A percentile compares a stretch with the other conserved stretches of the same genome.
These are phyloP conservation scores for Baronia brevicornis DNA, from an alignment of 2,888 invertebrate species.

Conservation along the genomic window DNA sequence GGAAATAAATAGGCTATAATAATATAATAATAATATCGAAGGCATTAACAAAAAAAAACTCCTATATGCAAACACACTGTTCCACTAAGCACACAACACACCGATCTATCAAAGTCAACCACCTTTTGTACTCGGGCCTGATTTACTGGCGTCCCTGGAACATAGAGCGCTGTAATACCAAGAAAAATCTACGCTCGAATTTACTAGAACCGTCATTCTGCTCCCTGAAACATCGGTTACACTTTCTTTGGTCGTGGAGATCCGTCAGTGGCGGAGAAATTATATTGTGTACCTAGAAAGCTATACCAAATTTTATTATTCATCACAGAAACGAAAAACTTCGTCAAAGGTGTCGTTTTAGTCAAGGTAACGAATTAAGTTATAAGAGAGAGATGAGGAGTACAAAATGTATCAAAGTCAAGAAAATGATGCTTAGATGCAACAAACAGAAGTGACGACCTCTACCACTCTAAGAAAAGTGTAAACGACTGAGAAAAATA, in stretches of 20 bases:
- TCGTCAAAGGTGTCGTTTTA: too few relatives aligned
- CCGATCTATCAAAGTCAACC: conserved; percentile 37
- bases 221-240: not conserved
- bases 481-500: too few relatives aligned
- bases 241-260: not conserved
- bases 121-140: conserved; percentile 31
- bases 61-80: conserved; percentile 7
- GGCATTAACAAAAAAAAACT: conserved; percentile 6
- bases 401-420: too few relatives aligned
- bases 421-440: too few relatives aligned
- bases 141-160: conserved; percentile 25
- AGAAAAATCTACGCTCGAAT: conserved; percentile 9
- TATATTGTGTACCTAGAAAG: too few relatives aligned
- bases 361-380: too few relatives aligned
- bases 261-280: too few relatives aligned
- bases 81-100: conserved; percentile 17
- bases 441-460: too few relatives aligned
- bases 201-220: conserved; percentile 9
- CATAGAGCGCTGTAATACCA: conserved; percentile 17
- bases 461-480: too few relatives aligned
- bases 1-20: not conserved
- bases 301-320: too few relatives aligned
- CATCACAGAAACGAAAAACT: too few relatives aligned
- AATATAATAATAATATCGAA: conserved; percentile 1
- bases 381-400: too few relatives aligned